phyloP scores from a whole-genome alignment of 2,797 vertebrate genomes.

The Malacoctenus gilli region DNA sequence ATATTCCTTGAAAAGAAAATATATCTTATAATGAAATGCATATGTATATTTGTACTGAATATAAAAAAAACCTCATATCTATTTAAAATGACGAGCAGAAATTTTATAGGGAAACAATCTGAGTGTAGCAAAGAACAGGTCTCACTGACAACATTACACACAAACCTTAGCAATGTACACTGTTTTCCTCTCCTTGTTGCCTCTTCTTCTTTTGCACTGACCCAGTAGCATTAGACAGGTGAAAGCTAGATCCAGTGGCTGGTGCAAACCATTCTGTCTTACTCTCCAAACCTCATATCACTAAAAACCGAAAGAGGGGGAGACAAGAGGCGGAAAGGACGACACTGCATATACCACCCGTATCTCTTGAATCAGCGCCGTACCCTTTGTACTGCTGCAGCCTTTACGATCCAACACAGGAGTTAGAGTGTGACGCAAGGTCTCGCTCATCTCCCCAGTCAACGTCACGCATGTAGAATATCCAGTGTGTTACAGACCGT shows the following conservation, averaged over 20 bases:
- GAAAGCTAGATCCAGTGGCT: slow-evolving; percentile 65
- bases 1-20: slow-evolving; percentile 76
- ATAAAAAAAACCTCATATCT: slow-evolving; percentile 77
- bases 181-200: slow-evolving; percentile 72
- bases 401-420: slow-evolving; percentile 37
- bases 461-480: slow-evolving; percentile 23
- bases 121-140: slow-evolving; percentile 81
- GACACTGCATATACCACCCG: slow-evolving; percentile 12
- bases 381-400: slow-evolving; percentile 21
- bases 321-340: slow-evolving; percentile 41
- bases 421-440: slow-evolving; percentile 11
- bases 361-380: slow-evolving; percentile 20
- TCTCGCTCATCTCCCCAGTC: slow-evolving; percentile 42
- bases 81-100: slow-evolving; percentile 72
- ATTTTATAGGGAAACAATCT: slow-evolving; percentile 71
- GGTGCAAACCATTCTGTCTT: slow-evolving; percentile 47
- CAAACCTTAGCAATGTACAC: slow-evolving; percentile 59
- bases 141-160: slow-evolving; percentile 68
- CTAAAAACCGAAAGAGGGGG: slow-evolving; percentile 40
- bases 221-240: slow-evolving; percentile 79
- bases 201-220: slow-evolving; percentile 80
- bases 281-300: slow-evolving; percentile 50
- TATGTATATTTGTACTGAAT: slow-evolving; percentile 82
- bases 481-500: slow-evolving; percentile 23
- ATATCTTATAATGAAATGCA: slow-evolving; percentile 78